These are phyloP conservation scores for Anticlea derivata DNA, from an alignment of 2,888 invertebrate genomes.

Conservation along the genomic window DNA sequence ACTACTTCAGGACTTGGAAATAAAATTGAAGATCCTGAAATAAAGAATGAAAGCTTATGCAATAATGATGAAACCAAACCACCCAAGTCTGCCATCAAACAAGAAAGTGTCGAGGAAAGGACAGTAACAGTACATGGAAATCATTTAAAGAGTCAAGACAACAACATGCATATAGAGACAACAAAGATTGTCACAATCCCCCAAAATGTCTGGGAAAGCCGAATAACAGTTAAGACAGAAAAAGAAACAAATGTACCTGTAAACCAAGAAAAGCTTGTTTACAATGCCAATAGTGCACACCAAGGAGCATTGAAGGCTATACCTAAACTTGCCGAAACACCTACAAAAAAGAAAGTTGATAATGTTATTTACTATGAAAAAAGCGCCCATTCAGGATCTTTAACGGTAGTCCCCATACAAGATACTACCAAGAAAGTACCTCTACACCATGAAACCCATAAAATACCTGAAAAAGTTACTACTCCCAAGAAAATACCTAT, in stretches of 20 bases:
- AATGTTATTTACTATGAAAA: not conserved
- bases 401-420: not conserved
- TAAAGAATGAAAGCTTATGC: not conserved
- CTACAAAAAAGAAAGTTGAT: not conserved
- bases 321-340: not conserved
- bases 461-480: not conserved
- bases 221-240: not conserved
- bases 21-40: not conserved
- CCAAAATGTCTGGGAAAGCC: conserved; percentile 2
- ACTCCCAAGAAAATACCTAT: too few species aligned
- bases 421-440: not conserved
- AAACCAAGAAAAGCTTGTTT: not conserved
- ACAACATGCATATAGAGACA: too few species aligned
- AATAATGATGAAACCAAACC: not conserved
- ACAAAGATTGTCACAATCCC: not conserved
- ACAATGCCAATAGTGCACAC: not conserved
- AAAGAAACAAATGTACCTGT: not conserved
- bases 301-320: not conserved
- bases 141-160: not conserved
- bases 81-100: not conserved
- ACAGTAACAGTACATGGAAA: not conserved
- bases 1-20: not conserved
- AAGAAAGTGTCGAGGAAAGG: not conserved
- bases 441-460: not conserved
- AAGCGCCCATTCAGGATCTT: not conserved